Evolutionary conservation across 2,797 vertebrate genomes (phyloP).

Genomic region (Pempheris klunzingeri): DNA sequence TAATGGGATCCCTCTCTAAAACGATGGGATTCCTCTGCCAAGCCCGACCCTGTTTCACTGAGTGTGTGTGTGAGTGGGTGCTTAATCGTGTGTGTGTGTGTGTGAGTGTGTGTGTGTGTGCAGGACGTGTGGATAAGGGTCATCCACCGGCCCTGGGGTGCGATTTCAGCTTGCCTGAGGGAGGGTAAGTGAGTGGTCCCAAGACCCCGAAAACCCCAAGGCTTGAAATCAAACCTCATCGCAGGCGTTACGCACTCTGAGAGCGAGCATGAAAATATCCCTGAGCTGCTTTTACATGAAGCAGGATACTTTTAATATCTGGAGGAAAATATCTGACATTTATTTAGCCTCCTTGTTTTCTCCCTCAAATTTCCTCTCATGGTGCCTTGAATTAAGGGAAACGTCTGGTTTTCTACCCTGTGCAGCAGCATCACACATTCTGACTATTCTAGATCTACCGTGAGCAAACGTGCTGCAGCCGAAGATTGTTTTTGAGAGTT

Average conservation of each 20-base stretch:
- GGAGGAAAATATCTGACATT: too few relatives aligned
- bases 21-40: constrained; percentile 69
- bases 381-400: neutral
- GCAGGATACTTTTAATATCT: neutral
- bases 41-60: constrained; percentile 29
- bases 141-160: constrained; percentile 76
- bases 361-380: neutral
- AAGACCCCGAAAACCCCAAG: constrained; percentile 75
- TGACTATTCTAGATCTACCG: neutral
- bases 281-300: neutral
- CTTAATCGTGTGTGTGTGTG: constrained; percentile 31
- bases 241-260: neutral
- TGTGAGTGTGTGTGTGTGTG: constrained; percentile 21
- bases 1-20: constrained; percentile 81
- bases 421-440: neutral
- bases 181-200: constrained; percentile 77
- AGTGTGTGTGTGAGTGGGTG: constrained; percentile 30
- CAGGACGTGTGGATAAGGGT: constrained; percentile 52
- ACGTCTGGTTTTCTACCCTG: neutral
- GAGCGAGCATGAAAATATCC: neutral
- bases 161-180: constrained; percentile 70
- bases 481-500: neutral
- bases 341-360: neutral
- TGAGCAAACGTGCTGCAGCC: neutral
- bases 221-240: constrained; percentile 74